Evolutionary conservation across 2,888 invertebrate species (phyloP).

Genomic region (Heliconius aoede): DNA sequence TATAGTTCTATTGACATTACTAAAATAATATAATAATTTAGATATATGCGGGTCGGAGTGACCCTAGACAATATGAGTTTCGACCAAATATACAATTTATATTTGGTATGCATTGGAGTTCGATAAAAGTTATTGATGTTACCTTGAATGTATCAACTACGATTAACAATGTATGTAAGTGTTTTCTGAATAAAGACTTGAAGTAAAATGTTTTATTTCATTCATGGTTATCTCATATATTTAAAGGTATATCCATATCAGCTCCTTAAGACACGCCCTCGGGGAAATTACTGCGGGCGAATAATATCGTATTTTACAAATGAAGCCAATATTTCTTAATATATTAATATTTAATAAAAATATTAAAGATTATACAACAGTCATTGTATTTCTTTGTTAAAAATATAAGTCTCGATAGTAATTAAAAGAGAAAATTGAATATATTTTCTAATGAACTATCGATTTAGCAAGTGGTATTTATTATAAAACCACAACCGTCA

Average conservation of each 20-base stretch:
- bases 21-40: slow-evolving; percentile 40
- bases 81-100: slow-evolving; percentile 76
- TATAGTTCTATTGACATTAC: slow-evolving; percentile 43
- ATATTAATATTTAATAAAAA: background rate
- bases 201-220: slow-evolving; percentile 57
- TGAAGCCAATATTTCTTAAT: background rate
- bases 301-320: background rate
- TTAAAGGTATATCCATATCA: background rate
- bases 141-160: slow-evolving; percentile 74
- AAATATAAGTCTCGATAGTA: too few relatives aligned
- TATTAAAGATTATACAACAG: background rate
- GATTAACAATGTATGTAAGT: slow-evolving; percentile 63
- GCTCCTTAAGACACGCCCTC: background rate
- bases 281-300: slow-evolving; percentile 2
- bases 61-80: slow-evolving; percentile 76
- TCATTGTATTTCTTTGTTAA: background rate
- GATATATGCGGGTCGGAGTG: slow-evolving; percentile 44
- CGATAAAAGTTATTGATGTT: slow-evolving; percentile 65
- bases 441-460: too few relatives aligned
- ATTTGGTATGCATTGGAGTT: slow-evolving; percentile 73
- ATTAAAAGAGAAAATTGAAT: too few relatives aligned
- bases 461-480: background rate
- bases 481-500: background rate
- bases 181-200: slow-evolving; percentile 80
- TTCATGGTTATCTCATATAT: background rate